Base-by-base conservation (phyloP, 30 jellyfish, hydroid and myxozoan genomes). In the Aurelia aurita complex sp. Pacific region DNA sequence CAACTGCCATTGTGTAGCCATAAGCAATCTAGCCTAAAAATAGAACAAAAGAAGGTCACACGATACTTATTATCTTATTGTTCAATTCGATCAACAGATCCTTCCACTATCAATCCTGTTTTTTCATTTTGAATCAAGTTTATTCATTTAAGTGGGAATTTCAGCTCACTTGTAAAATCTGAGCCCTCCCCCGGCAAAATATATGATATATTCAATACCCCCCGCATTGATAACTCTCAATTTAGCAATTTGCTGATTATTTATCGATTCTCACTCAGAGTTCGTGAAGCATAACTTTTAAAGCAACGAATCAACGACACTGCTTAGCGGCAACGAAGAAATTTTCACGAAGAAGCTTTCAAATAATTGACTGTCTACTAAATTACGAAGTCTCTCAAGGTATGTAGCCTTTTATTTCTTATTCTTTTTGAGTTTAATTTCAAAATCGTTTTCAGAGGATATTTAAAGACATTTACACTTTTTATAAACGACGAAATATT, bases 301-400 rank as follows among this genome's bases (percentile, higher is more conserved):
- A 40, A 54, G 43, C 63, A 23, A n/a, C 85, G 85, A 75, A 61
- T 17, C 38, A 72, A 55, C 85, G 85, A 75, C 74, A 75, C 74
- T 75, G 85, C 85, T 13, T 17, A 75, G 52, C 85, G n/a, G 85
- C 57, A 57, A 68, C 19, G 85, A 75, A 13, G 32, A 53, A 5
- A 75, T 7, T 75, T 23, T 53, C 63, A 19, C 69, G 29, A 19
- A 66, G 69, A 57, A 19, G 70, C 36, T 19, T 57, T 55, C 19
- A 54, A 75, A 18, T 23, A 50, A 29, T 13, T 23, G 74, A 55
- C 85, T 55, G 85, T 59, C 74, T 75, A 15, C 85, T 19, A 55
- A 75, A 23, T 67, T 50, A 14, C 69, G 55, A 57, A 59, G 12
- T 50, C 64, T 57, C 38, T 12, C 63, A 59, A 52, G 85, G 85